Evolutionary conservation across 2,888 invertebrate genomes (phyloP), one percentile per base, ranked within the genome.

Genomic region (Drosophila merina): DNA sequence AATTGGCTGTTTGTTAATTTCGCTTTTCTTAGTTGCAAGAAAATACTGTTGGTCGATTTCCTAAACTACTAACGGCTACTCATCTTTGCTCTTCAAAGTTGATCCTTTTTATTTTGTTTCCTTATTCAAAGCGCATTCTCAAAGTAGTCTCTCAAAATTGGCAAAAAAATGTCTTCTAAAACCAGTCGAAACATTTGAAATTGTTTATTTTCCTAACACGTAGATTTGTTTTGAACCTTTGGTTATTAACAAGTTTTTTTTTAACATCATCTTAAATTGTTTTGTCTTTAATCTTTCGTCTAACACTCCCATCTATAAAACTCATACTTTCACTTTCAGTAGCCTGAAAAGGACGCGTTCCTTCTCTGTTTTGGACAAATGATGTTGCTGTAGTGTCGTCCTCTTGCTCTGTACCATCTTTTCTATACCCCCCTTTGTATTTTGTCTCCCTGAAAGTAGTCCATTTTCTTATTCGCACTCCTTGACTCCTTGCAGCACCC

Each of bases 1-100:
- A 57, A 67, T 67, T 50, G 44, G 49, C 54, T 45, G 55, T 50
- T 68, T 52, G 47, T 64, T 62, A 36, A 40, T 63, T 33, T 63
- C 48, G 49, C 67, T 70, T 69, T 55, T 79, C 51, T 47, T 31
- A 45, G 55, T 62, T 86, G 86, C 84, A 83, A 83, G 86, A 86
- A 86, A 86, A 81, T 81, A 77, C 82, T 83, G 81, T 68, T 71
- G 60, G 57, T 57, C 40, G 25, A 57, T 26, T 31, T 54, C 38
- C 59, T 4, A 49, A 58, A 28, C 60, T 62, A 59, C 59, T 62
- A 59, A 48, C 47, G 28, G 12, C 30, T n/a, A 30, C 59, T 30
- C 36, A 26, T 44, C 33, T 38, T 8, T 38, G 9, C 30, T 36
- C 44, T 5, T n/a, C n/a, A 36, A 36, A 36, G n/a, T n/a, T 36